A percentile compares a stretch with the other conserved stretches of the same genome.
Evolutionary conservation across 2,888 invertebrate species (phyloP).

Genomic region (Nemurella pictetii): DNA sequence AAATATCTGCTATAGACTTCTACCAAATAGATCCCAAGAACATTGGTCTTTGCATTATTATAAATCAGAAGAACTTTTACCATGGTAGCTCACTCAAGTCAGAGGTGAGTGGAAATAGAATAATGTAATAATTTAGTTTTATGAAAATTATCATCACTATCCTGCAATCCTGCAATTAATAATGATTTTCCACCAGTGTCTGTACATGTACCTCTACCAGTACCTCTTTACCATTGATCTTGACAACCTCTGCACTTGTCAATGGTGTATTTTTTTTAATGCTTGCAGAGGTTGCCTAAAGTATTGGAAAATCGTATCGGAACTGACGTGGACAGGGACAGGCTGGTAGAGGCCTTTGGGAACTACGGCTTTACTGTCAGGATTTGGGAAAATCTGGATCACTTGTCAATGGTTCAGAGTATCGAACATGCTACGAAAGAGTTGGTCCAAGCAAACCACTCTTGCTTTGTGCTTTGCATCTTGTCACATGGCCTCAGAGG

Average conservation of each 20-base stretch:
- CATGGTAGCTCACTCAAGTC: constrained; percentile 28
- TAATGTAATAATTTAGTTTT: no score
- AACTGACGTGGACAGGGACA: constrained; percentile 49
- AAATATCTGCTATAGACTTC: constrained; percentile 39
- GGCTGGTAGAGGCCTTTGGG: constrained; percentile 49
- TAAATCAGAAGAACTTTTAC: constrained; percentile 49
- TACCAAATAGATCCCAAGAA: constrained; percentile 49
- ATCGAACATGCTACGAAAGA: constrained; percentile 43
- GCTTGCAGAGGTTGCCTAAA: constrained; percentile 21
- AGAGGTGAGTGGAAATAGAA: no score
- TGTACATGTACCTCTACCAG: no score
- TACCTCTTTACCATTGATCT: no score
- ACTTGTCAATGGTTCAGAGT: constrained; percentile 46
- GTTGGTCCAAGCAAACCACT: constrained; percentile 46
- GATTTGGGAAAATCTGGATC: constrained; percentile 47
- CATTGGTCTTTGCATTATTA: constrained; percentile 50
- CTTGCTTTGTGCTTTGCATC: constrained; percentile 54
- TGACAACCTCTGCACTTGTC: background rate
- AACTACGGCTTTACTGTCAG: constrained; percentile 50
- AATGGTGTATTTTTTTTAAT: constrained; percentile 33
- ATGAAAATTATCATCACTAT: no score
- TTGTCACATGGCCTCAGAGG: constrained; percentile 54
- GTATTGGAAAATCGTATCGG: constrained; percentile 50
- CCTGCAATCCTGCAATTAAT: no score
- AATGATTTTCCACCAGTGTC: no score